phyloP scores from a whole-genome alignment of 2,797 vertebrate genomes.

The Sitta carolinensis region DNA sequence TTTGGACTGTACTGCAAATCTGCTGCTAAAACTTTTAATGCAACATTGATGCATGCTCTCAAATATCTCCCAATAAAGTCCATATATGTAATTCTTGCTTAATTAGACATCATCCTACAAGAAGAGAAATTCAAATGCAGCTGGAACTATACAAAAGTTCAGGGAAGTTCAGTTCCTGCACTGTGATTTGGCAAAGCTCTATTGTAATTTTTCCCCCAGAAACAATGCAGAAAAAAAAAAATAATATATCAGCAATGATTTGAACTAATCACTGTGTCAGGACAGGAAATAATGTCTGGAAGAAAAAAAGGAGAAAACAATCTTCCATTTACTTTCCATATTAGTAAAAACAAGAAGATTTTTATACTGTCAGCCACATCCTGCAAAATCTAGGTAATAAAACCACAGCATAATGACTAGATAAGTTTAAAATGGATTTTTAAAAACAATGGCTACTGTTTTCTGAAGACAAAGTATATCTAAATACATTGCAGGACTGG shows the following conservation, averaged over 20 bases:
- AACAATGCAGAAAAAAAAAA: neutral
- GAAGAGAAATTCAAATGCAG: conserved; percentile 9
- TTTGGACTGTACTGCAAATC: conserved; percentile 5
- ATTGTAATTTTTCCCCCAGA: neutral
- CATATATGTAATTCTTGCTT: neutral
- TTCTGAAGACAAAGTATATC: neutral
- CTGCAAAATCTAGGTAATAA: conserved; percentile 23
- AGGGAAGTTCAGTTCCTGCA: conserved; percentile 10
- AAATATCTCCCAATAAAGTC: neutral
- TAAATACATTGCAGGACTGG: neutral
- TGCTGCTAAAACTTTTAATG: neutral
- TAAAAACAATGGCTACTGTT: conserved; percentile 1
- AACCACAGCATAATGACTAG: neutral
- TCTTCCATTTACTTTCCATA: neutral
- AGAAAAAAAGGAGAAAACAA: neutral
- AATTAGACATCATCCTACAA: neutral
- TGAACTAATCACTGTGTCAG: neutral
- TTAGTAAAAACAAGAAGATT: neutral
- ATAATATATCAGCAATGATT: neutral
- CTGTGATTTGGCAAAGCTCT: neutral
- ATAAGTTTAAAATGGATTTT: conserved; percentile 43
- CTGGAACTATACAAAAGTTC: neutral
- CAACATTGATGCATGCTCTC: neutral
- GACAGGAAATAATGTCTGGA: conserved; percentile 13
- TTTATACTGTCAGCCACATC: neutral